Percentiles rank a stretch among this genome's conserved stretches.
These are phyloP conservation scores for Nomia melanderi DNA, from an alignment of 1,140 invertebrate genomes.

Conservation along the genomic window DNA sequence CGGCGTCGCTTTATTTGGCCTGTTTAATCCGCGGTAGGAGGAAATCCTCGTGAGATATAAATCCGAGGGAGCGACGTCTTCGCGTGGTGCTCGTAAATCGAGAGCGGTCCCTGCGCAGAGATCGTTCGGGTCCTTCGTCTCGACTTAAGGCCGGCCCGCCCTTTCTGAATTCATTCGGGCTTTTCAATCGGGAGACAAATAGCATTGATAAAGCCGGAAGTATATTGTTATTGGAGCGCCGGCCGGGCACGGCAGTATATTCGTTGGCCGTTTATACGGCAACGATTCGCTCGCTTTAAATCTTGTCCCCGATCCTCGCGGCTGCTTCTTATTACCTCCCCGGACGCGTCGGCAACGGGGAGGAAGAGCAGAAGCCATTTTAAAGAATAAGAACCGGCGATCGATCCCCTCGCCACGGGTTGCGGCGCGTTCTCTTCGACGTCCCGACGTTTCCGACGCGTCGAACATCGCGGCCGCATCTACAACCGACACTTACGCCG, in stretches of 20 bases:
- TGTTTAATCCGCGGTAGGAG: slow-evolving; percentile 31
- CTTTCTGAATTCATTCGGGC: slow-evolving; percentile 33
- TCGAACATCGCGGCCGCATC: background rate
- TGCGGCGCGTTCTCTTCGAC: background rate
- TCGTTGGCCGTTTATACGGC: slow-evolving; percentile 66
- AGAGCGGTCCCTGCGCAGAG: no score
- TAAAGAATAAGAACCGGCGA: slow-evolving; percentile 31
- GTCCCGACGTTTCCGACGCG: background rate
- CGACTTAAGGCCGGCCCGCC: slow-evolving; percentile 10
- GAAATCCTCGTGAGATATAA: slow-evolving; percentile 25
- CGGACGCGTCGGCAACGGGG: no score
- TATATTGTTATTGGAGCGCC: slow-evolving; percentile 24
- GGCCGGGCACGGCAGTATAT: slow-evolving; percentile 59
- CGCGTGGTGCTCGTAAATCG: slow-evolving; percentile 29
- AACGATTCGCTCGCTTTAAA: slow-evolving; percentile 66
- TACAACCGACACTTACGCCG: no score
- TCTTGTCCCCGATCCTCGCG: slow-evolving; percentile 39
- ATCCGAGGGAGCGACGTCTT: slow-evolving; percentile 31
- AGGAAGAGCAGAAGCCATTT: slow-evolving; percentile 30
- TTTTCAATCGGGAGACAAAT: slow-evolving; percentile 46
- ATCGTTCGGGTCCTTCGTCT: background rate
- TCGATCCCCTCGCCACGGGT: slow-evolving; percentile 9
- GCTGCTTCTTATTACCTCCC: slow-evolving; percentile 14
- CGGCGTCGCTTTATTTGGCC: slow-evolving; percentile 30
- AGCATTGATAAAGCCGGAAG: slow-evolving; percentile 34